Percentiles rank a stretch among this genome's conserved stretches.
phyloP scores from a whole-genome alignment of 2,888 invertebrate species.

The Heliconius charithonia region DNA sequence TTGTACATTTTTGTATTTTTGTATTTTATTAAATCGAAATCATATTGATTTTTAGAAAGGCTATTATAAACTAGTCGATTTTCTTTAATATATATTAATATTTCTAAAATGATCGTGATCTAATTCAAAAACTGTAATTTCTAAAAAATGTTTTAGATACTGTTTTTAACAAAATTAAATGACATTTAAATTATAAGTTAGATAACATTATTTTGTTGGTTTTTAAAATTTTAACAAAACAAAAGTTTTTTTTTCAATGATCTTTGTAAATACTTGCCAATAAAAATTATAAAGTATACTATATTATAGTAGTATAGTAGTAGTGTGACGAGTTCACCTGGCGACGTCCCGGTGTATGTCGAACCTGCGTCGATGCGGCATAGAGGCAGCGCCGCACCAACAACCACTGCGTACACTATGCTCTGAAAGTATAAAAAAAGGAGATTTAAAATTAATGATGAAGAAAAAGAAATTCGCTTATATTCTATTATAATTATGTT shows the following conservation, averaged over 20 bases:
- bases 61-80: too few relatives aligned
- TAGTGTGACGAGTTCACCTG: slow-evolving; percentile 82
- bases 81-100: not conserved
- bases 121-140: not conserved
- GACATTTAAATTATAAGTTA: not conserved
- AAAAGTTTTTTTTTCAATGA: too few relatives aligned
- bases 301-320: slow-evolving; percentile 26
- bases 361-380: slow-evolving; percentile 85
- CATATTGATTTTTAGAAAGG: not conserved
- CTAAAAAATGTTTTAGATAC: not conserved
- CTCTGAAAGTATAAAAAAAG: slow-evolving; percentile 62
- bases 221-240: not conserved
- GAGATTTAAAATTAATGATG: not conserved
- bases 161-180: too few relatives aligned
- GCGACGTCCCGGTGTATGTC: slow-evolving; percentile 87
- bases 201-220: too few relatives aligned
- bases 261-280: slow-evolving; percentile 23
- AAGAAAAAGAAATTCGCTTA: not conserved
- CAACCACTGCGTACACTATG: slow-evolving; percentile 60
- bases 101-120: not conserved
- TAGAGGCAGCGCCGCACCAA: slow-evolving; percentile 68
- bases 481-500: not conserved
- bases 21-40: not conserved
- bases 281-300: slow-evolving; percentile 1
- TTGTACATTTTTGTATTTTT: not conserved